Evolutionary conservation across 2,888 invertebrate genomes (phyloP), one percentile per base, ranked within the genome.

Genomic region (Limnephilus rhombicus): DNA sequence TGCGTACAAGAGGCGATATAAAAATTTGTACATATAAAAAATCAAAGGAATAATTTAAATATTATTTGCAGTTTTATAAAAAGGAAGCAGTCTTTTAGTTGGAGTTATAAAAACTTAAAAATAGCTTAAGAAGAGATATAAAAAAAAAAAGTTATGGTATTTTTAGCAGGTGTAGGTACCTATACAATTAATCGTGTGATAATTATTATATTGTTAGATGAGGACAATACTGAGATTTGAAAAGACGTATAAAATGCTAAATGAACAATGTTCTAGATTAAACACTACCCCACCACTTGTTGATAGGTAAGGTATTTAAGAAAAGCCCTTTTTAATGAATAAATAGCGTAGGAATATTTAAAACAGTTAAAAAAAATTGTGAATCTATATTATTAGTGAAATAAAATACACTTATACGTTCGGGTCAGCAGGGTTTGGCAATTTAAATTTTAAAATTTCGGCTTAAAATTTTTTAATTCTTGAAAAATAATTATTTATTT

Each of bases 61-160:
- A 13, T 49, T 45, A 53, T 86, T 53, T 49, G 87, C 87, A 87
- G 68, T 49, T 87, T 68, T 45, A 29, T 53, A 49, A 49, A 49
- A 87, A 87, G 34, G 68, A 49, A 53, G 68, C 87, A 87, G 87
- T 87, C 87, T 87, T 87, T 87, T 31, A 34, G 18, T 49, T 87
- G 31, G 53, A 87, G 87, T 53, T 87, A 87, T 87, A 53, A 87
- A 87, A 87, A 87, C 87, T 87, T 87, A 87, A 53, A 87, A 87
- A 87, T 87, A 87, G 86, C 86, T 86, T 86, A 86, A 86, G 87
- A 87, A 86, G 86, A 86, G 86, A 86, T 24, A 9, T 29, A 86
- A 49, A 86, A 87, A 9, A 29, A 49, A 82, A 82, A 34, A 41
- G 0, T 18, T 18, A 37, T 41, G 0, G 41, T 85, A 82, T 34